Conservation (phyloP, 1,140 invertebrate species). For the Leguminivora glycinivorella region DNA sequence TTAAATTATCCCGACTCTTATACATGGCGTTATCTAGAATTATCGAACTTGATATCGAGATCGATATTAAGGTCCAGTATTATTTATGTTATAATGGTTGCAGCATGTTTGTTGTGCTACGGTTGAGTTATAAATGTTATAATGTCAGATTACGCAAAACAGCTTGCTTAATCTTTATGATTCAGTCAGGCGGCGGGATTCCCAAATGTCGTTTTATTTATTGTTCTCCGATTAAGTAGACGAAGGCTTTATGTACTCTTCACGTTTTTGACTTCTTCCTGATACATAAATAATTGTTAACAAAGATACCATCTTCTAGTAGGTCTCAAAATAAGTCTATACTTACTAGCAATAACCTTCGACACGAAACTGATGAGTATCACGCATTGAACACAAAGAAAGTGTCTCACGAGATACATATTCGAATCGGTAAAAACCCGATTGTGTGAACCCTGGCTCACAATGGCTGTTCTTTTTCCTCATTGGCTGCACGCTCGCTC, state of each 20-base stretch:
- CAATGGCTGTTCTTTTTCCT: slow-evolving; percentile 25
- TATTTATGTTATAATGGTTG: not conserved
- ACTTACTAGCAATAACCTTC: not conserved
- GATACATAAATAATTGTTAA: too few relatives aligned
- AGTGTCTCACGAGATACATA: not conserved
- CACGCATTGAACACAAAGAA: not conserved
- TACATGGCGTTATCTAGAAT: not conserved
- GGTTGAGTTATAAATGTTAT: too few relatives aligned
- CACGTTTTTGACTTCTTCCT: too few relatives aligned
- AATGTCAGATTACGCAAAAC: too few relatives aligned
- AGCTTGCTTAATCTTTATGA: too few relatives aligned
- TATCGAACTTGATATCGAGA: not conserved
- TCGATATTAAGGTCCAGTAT: not conserved
- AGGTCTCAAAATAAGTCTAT: not conserved
- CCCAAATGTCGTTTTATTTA: too few relatives aligned
- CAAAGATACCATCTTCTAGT: too few relatives aligned
- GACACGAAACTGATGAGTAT: not conserved
- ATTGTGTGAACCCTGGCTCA: slow-evolving; percentile 15
- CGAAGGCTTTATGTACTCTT: too few relatives aligned
- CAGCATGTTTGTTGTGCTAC: too few relatives aligned
- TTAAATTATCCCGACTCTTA: too few relatives aligned
- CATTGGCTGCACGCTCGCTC: not conserved
- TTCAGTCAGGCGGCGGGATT: too few relatives aligned
- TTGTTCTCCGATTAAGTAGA: too few relatives aligned
- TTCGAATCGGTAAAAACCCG: not conserved